A percentile compares a stretch with the other conserved stretches of the same genome.
These are phyloP conservation scores for Exaiptasia diaphana DNA, from an alignment of 64 coral and sea anemone species.

Conservation along the genomic window DNA sequence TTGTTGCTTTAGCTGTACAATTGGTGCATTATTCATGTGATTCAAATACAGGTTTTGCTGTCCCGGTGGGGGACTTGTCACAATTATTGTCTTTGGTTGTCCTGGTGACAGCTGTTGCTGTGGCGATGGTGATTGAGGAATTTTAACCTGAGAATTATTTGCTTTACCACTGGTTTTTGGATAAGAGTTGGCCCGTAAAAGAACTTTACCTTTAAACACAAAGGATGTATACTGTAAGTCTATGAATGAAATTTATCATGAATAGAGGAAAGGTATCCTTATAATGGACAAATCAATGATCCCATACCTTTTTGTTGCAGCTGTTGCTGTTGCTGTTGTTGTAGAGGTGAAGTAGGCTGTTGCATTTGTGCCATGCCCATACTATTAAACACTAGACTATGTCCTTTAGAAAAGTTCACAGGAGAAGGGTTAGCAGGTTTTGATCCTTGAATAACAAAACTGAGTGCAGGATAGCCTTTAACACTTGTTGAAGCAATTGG, in stretches of 20 bases:
- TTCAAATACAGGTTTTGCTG: constrained; percentile 83
- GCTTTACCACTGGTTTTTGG: constrained; percentile 38
- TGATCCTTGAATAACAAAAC: constrained; percentile 84
- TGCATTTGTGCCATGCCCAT: constrained; percentile 74
- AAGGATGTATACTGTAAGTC: background rate
- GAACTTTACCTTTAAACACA: constrained; percentile 27
- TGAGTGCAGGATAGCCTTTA: constrained; percentile 74
- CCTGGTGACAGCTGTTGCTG: constrained; percentile 50
- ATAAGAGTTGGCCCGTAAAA: constrained; percentile 26
- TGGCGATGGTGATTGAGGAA: constrained; percentile 48
- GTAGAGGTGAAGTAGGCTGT: constrained; percentile 43
- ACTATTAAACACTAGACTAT: constrained; percentile 81
- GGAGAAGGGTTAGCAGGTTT: constrained; percentile 15
- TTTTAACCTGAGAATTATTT: constrained; percentile 48
- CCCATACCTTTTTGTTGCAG: constrained; percentile 38
- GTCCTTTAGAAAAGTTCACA: constrained; percentile 59
- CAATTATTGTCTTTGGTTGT: constrained; percentile 75
- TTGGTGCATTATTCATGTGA: constrained; percentile 66
- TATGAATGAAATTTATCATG: background rate
- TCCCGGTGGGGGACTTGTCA: constrained; percentile 69
- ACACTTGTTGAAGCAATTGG: constrained; percentile 51
- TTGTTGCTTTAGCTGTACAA: constrained; percentile 85
- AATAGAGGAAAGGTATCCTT: no score
- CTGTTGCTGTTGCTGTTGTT: constrained; percentile 71
- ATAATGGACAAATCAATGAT: no score